A percentile compares a stretch with the other conserved stretches of the same genome.
Conservation (phyloP, 2,797 vertebrate genomes). For the Enteromius mattozi region DNA sequence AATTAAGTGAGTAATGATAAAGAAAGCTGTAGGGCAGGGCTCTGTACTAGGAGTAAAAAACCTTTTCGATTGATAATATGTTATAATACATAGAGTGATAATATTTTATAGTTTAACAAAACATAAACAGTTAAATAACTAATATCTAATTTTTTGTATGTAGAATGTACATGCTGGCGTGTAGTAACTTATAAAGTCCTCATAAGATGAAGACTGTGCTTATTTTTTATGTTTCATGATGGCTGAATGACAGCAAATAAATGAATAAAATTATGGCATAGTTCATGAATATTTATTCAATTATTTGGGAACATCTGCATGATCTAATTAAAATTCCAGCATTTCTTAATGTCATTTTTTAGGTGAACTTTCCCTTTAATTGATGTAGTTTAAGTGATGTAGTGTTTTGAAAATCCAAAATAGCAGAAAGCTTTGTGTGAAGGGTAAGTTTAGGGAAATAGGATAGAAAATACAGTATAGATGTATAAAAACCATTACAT, state of each 20-base stretch:
- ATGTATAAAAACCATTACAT: neutral
- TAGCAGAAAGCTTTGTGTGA: no score
- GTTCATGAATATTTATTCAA: neutral
- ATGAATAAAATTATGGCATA: neutral
- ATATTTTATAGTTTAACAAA: neutral
- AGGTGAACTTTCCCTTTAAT: neutral
- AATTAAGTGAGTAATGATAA: slow-evolving; percentile 11
- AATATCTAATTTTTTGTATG: neutral
- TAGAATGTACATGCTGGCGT: neutral
- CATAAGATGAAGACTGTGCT: neutral
- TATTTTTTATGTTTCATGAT: neutral
- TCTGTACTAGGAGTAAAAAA: neutral
- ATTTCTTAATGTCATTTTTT: neutral
- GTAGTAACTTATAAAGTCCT: neutral
- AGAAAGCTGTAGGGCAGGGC: slow-evolving; percentile 7
- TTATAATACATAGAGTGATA: no score
- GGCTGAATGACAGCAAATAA: neutral
- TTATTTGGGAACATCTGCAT: neutral
- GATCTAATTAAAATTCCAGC: neutral
- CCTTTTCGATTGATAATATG: neutral
- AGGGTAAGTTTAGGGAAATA: neutral
- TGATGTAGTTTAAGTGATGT: neutral
- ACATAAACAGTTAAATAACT: neutral
- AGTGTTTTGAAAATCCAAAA: no score
- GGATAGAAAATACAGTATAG: neutral